phyloP scores from a whole-genome alignment of 2,113 vertebrate species.

The Acrocephalus kingi region DNA sequence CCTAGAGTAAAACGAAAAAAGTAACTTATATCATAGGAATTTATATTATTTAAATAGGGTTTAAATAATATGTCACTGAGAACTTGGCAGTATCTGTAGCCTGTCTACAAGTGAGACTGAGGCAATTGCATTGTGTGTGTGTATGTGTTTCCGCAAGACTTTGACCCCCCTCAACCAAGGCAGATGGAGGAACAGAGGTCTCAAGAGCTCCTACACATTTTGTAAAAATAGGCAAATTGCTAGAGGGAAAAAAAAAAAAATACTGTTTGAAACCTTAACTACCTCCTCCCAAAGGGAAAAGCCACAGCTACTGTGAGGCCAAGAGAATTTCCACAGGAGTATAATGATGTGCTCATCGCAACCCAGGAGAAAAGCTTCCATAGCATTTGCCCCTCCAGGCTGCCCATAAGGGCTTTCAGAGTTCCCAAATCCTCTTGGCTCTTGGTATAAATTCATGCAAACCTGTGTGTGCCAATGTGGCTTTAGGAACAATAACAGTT shows the following conservation, averaged over 20 bases:
- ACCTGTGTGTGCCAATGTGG: accelerated
- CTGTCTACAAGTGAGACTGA: background rate
- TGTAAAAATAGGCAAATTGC: background rate
- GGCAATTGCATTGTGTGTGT: background rate
- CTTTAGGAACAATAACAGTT: background rate
- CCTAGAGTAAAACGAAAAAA: background rate
- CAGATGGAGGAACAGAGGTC: background rate
- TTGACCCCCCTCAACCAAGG: background rate
- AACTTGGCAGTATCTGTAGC: background rate
- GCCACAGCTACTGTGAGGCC: background rate
- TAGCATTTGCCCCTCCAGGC: background rate
- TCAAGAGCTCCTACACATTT: background rate
- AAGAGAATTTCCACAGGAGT: background rate
- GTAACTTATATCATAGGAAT: background rate
- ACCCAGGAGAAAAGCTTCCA: background rate
- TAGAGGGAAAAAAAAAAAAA: background rate
- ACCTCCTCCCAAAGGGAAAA: background rate
- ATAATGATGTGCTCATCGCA: background rate
- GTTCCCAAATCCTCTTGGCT: background rate
- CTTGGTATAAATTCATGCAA: background rate
- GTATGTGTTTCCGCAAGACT: background rate
- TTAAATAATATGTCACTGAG: background rate
- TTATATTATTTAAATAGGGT: background rate
- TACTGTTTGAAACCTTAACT: background rate
- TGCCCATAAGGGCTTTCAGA: background rate